Conservation (phyloP, 2,888 invertebrate genomes). For the Plebejus argus region DNA sequence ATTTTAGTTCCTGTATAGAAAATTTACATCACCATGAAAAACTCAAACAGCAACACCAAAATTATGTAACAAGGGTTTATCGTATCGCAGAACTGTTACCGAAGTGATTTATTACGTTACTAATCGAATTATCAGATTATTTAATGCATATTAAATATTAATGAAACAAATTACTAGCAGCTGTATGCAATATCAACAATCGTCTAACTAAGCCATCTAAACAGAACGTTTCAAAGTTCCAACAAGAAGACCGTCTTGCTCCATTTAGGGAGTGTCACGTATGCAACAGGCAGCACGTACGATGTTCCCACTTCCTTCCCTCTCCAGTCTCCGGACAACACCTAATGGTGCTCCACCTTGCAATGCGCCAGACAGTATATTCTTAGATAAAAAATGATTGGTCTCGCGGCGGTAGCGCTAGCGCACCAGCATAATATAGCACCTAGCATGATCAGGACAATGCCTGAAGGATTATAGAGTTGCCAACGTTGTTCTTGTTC, state of each 20-base stretch:
- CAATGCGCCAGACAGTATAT: not conserved
- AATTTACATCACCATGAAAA: not conserved
- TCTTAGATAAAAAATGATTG: too few species aligned
- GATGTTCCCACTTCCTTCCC: not conserved
- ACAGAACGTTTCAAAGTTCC: not conserved
- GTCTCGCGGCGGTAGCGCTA: too few species aligned
- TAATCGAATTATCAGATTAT: not conserved
- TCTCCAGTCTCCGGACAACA: not conserved
- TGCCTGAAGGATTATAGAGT: not conserved
- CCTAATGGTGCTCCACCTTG: not conserved
- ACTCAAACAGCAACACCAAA: not conserved
- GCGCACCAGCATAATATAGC: too few species aligned
- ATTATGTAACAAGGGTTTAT: not conserved
- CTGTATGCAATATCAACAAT: slow-evolving; percentile 1
- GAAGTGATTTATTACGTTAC: not conserved
- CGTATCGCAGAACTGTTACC: not conserved
- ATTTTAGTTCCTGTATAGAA: too few species aligned
- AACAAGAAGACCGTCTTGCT: not conserved
- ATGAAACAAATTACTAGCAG: not conserved
- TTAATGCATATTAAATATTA: not conserved
- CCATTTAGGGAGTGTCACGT: not conserved
- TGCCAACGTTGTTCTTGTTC: not conserved
- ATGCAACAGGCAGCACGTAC: slow-evolving; percentile 21
- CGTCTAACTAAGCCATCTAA: not conserved
- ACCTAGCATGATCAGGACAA: too few species aligned